Evolutionary conservation across 2,888 invertebrate genomes (phyloP).

Genomic region (Drosophila quinaria): DNA sequence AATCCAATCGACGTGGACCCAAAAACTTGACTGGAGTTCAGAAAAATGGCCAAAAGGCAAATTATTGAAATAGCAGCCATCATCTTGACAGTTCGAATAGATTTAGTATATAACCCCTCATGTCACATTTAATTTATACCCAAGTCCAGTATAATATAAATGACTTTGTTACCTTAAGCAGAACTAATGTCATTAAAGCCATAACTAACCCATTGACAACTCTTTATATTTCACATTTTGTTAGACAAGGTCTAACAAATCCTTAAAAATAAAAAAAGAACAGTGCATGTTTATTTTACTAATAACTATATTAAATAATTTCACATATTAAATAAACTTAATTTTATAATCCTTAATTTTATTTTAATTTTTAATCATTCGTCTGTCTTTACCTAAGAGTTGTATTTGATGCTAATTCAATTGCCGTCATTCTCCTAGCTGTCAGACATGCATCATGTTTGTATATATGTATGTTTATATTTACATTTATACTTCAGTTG

Average conservation of each 20-base stretch:
- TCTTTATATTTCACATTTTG: too few relatives aligned
- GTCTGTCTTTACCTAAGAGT: background rate
- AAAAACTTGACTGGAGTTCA: background rate
- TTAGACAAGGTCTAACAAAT: too few relatives aligned
- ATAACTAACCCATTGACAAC: background rate
- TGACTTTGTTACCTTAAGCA: background rate
- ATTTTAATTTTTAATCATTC: background rate
- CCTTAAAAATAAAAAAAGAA: too few relatives aligned
- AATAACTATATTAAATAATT: background rate
- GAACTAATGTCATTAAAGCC: background rate
- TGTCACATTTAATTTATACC: conserved; percentile 11
- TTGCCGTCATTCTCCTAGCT: background rate
- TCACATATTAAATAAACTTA: background rate
- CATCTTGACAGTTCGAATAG: conserved; percentile 10
- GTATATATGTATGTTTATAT: background rate
- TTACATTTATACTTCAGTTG: conserved; percentile 19
- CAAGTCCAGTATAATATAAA: background rate
- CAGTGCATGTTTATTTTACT: too few relatives aligned
- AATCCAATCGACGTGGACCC: background rate
- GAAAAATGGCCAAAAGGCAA: conserved; percentile 17
- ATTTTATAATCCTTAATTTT: background rate
- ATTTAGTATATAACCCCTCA: background rate
- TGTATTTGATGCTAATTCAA: background rate
- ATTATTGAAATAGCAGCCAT: background rate
- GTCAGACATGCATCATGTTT: conserved; percentile 28